Conservation (phyloP, 2,113 vertebrate genomes). For the Mustelus asterias region DNA sequence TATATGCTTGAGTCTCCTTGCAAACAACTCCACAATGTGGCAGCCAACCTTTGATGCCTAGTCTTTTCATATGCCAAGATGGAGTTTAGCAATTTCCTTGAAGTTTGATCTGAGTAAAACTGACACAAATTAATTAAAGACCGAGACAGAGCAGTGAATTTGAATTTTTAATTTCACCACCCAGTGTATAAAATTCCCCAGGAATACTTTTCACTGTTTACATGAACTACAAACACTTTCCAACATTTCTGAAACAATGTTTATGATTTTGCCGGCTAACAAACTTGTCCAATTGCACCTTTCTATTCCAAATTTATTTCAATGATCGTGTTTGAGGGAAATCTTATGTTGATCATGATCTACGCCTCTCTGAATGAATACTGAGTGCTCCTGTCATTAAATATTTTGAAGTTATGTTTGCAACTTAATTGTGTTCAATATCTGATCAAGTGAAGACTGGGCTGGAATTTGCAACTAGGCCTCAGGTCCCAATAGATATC, state of each 20-base stretch:
- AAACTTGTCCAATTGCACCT: not conserved
- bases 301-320: not conserved
- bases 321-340: not conserved
- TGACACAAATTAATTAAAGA: not conserved
- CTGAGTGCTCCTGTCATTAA: not conserved
- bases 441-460: not conserved
- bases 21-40: not conserved
- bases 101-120: not conserved
- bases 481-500: too few relatives aligned
- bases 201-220: not conserved
- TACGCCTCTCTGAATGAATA: not conserved
- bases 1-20: not conserved
- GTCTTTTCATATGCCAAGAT: not conserved
- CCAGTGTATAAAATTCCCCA: not conserved
- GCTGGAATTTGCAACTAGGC: too few relatives aligned
- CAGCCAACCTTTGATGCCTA: not conserved
- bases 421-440: not conserved
- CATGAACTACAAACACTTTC: not conserved
- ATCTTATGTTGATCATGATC: not conserved
- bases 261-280: not conserved
- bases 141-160: not conserved
- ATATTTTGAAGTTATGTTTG: not conserved
- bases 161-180: not conserved
- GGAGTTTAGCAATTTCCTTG: not conserved
- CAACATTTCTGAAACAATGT: not conserved